Percentiles rank a stretch among this genome's conserved stretches.
phyloP scores from a whole-genome alignment of 1,140 invertebrate genomes.

The Capitella teleta region DNA sequence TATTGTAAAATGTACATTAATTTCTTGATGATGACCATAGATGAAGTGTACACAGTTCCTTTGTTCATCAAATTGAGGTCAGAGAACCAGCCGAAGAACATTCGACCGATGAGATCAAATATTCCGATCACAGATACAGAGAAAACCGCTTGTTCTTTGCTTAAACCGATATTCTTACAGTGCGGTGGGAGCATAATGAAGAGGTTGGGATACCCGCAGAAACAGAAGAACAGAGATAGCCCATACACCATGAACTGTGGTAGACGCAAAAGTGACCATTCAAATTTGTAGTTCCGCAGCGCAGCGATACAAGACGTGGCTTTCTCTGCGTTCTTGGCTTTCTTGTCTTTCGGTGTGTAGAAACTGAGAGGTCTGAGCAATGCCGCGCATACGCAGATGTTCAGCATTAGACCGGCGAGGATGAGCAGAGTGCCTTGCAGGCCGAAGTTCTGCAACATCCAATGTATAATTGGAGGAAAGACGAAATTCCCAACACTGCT shows the following conservation, averaged over 20 bases:
- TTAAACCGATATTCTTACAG: not conserved
- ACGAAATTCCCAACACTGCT: constrained; percentile 73
- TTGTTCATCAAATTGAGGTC: constrained; percentile 5
- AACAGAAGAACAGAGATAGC: not conserved
- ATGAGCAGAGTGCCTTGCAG: constrained; percentile 58
- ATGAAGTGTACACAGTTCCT: not conserved
- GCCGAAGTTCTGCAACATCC: constrained; percentile 23
- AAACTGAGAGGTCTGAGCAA: constrained; percentile 57
- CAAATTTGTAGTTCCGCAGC: not conserved
- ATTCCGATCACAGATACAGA: constrained; percentile 8
- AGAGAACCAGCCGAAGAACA: constrained; percentile 3
- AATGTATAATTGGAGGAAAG: constrained; percentile 45
- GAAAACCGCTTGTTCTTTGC: not conserved
- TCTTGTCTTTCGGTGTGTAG: constrained; percentile 1
- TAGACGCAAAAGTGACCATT: not conserved
- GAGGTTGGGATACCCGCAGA: constrained; percentile 1
- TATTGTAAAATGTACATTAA: no score
- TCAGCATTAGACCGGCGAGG: constrained; percentile 63
- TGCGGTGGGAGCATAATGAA: constrained; percentile 1
- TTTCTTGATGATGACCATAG: not conserved
- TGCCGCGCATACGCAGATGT: constrained; percentile 63
- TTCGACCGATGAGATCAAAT: not conserved
- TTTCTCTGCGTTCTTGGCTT: not conserved
- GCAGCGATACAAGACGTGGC: not conserved
- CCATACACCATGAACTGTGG: constrained; percentile 2